Evolutionary conservation across 2,113 vertebrate species (phyloP).

Genomic region (pig (Sus scrofa)): DNA sequence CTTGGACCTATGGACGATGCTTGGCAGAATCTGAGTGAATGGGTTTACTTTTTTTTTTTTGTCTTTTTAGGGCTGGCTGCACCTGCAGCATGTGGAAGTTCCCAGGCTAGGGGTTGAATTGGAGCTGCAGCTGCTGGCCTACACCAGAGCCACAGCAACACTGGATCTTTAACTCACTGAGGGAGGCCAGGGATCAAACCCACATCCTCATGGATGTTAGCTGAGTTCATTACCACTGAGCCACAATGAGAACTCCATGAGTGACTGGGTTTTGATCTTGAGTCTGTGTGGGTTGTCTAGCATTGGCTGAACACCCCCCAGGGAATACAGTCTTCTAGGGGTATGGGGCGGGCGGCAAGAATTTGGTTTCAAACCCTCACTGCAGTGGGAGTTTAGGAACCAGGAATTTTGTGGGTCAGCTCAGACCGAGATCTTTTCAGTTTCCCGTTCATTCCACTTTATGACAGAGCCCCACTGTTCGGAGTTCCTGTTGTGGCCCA

Average conservation of each 20-base stretch:
- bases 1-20: not conserved
- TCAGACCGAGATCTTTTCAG: not conserved
- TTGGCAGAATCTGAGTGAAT: not conserved
- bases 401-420: not conserved
- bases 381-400: not conserved
- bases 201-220: too few species aligned
- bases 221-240: too few species aligned
- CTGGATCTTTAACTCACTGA: too few species aligned
- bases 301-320: fast-evolving
- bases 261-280: not conserved
- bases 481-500: too few species aligned
- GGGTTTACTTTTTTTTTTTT: not conserved
- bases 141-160: too few species aligned
- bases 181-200: too few species aligned
- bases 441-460: not conserved
- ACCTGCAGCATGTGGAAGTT: too few species aligned
- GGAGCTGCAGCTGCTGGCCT: too few species aligned
- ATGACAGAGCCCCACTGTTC: fast-evolving
- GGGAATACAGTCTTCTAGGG: not conserved
- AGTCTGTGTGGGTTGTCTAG: not conserved
- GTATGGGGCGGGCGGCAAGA: fast-evolving
- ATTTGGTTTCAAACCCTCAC: not conserved
- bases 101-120: too few species aligned
- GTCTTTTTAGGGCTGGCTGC: too few species aligned
- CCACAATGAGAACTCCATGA: too few species aligned